phyloP scores from a whole-genome alignment of 1,140 invertebrate species.

The Amyelois transitella region DNA sequence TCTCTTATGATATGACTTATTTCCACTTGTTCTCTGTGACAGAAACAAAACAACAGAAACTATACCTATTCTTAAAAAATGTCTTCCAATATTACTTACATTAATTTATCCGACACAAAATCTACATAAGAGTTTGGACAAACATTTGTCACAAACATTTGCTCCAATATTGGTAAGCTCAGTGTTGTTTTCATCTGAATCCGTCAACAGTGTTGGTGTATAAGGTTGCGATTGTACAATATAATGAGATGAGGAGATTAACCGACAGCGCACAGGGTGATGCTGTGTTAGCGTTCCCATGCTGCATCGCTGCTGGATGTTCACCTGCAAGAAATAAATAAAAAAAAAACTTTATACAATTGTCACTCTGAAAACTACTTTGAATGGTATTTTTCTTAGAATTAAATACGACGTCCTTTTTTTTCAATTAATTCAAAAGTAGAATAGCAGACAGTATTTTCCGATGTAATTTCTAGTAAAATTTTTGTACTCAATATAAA shows the following conservation, averaged over 20 bases:
- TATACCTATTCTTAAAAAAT: slow-evolving; percentile 6
- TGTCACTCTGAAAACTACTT: no score
- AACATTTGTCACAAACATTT: not conserved
- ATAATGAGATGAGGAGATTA: slow-evolving; percentile 67
- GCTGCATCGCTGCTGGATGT: slow-evolving; percentile 90
- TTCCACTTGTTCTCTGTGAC: not conserved
- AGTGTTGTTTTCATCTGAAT: slow-evolving; percentile 67
- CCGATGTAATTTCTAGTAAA: no score
- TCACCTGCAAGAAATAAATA: slow-evolving; percentile 78
- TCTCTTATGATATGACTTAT: not conserved
- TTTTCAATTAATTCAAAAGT: not conserved
- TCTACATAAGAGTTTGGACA: not conserved
- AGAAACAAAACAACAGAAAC: slow-evolving; percentile 4
- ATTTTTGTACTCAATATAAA: no score
- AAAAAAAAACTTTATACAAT: not conserved
- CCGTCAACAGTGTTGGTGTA: slow-evolving; percentile 64
- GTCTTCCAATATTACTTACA: not conserved
- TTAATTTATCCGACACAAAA: not conserved
- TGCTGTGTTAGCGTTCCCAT: slow-evolving; percentile 76
- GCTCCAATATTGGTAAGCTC: not conserved
- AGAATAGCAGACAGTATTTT: no score
- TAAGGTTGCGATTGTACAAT: slow-evolving; percentile 66
- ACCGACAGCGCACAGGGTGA: slow-evolving; percentile 67
- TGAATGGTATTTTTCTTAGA: no score
- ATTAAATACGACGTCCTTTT: not conserved